Conservation (phyloP, 2,113 vertebrate species). For the Cyanoderma ruficeps region DNA sequence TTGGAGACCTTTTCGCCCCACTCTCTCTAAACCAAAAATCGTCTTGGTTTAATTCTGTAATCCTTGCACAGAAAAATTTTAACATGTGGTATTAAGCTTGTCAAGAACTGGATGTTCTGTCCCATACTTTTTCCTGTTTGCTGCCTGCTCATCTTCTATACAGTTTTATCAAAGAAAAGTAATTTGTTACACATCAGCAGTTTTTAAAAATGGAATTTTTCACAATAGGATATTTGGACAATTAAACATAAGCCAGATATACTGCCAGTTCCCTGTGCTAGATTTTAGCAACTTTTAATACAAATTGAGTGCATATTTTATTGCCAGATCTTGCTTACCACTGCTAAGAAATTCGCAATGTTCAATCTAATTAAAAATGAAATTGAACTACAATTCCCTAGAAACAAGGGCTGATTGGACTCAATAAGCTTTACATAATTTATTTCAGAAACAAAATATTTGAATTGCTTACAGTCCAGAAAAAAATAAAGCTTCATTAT, state of each 20-base stretch:
- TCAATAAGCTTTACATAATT: constrained; percentile 76
- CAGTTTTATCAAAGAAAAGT: constrained; percentile 54
- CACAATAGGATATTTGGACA: constrained; percentile 59
- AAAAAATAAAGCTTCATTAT: constrained; percentile 32
- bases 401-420: constrained; percentile 71
- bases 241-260: constrained; percentile 71
- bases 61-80: neutral
- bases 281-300: constrained; percentile 74
- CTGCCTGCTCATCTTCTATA: constrained; percentile 43
- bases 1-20: fast-evolving
- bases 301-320: constrained; percentile 73
- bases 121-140: constrained; percentile 25
- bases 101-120: neutral
- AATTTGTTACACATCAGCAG: constrained; percentile 56
- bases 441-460: constrained; percentile 79
- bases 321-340: constrained; percentile 72
- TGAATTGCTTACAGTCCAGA: constrained; percentile 70
- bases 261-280: constrained; percentile 46
- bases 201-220: constrained; percentile 62
- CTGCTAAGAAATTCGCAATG: constrained; percentile 69
- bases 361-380: constrained; percentile 82
- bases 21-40: neutral
- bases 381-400: constrained; percentile 80
- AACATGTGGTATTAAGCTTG: neutral
- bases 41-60: neutral